Conservation (phyloP, 1,140 invertebrate genomes). For the Temnothorax nylanderi region DNA sequence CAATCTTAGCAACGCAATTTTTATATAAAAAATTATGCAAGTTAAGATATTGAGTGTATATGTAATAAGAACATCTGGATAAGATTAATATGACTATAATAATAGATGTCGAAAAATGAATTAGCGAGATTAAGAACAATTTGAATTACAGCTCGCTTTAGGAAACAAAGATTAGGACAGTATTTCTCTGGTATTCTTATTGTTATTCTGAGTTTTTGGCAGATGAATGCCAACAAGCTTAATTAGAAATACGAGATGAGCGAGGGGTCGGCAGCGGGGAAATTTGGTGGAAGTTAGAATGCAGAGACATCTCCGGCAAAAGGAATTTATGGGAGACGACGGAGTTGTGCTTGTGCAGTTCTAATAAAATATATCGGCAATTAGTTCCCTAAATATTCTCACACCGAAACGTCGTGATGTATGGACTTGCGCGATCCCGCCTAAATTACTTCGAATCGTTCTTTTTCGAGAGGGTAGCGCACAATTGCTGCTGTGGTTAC, state of each 20-base stretch:
- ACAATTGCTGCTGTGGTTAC: conserved; percentile 78
- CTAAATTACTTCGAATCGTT: conserved; percentile 85
- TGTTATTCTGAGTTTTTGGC: conserved; percentile 60
- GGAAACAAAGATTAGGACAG: conserved; percentile 32
- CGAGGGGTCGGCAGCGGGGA: background rate
- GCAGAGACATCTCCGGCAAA: conserved; percentile 79
- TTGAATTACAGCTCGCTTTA: conserved; percentile 36
- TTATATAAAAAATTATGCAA: background rate
- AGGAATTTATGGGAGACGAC: conserved; percentile 84
- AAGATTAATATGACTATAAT: background rate
- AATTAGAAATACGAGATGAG: conserved; percentile 79
- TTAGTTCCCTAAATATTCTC: conserved; percentile 86
- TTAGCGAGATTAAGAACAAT: background rate
- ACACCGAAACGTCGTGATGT: conserved; percentile 82
- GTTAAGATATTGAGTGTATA: background rate
- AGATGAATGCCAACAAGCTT: conserved; percentile 74
- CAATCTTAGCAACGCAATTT: background rate
- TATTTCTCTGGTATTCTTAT: background rate
- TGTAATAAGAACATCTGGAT: background rate
- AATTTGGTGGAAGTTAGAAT: conserved; percentile 76
- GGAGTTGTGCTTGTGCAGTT: conserved; percentile 76
- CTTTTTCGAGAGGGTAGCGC: conserved; percentile 82
- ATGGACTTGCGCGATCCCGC: conserved; percentile 74
- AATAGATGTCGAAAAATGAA: background rate
- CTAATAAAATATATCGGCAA: conserved; percentile 86